Percentiles rank a stretch among this genome's conserved stretches.
phyloP scores from a whole-genome alignment of 2,888 invertebrate genomes.

The Drosophila pegasa region DNA sequence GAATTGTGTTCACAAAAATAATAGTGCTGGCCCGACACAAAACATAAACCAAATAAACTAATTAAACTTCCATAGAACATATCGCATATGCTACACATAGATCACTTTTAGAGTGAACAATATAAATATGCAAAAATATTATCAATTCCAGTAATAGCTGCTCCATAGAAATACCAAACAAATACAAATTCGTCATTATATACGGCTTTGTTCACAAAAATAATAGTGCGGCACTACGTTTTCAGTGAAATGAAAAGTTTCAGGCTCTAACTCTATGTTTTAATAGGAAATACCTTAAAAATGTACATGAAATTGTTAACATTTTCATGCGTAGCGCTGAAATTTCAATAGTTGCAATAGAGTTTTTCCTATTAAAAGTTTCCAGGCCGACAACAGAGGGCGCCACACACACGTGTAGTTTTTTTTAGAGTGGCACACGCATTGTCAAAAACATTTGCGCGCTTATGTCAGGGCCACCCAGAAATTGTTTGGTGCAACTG shows the following conservation, averaged over 20 bases:
- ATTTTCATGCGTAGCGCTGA: background rate
- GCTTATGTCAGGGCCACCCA: slow-evolving; percentile 65
- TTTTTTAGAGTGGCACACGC: slow-evolving; percentile 20
- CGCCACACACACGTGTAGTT: slow-evolving; percentile 28
- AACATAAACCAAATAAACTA: no score
- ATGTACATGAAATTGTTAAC: background rate
- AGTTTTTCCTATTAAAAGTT: slow-evolving; percentile 9
- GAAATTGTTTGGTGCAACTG: slow-evolving; percentile 38
- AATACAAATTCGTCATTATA: background rate
- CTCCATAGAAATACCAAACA: background rate
- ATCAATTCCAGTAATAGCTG: no score
- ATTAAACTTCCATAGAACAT: no score
- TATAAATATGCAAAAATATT: no score
- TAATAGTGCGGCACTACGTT: no score
- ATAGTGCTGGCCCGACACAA: no score
- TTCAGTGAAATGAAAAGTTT: background rate
- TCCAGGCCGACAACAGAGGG: slow-evolving; percentile 31
- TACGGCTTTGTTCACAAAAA: no score
- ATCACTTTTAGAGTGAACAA: no score
- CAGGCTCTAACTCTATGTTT: background rate
- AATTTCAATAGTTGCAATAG: slow-evolving; percentile 1
- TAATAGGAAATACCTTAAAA: slow-evolving; percentile 1
- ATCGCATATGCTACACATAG: no score
- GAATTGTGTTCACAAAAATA: no score
- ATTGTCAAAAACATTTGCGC: slow-evolving; percentile 61